Evolutionary conservation across 2,113 vertebrate species (phyloP), one percentile per base, ranked within the genome.

Genomic region (Ellobius talpinus): DNA sequence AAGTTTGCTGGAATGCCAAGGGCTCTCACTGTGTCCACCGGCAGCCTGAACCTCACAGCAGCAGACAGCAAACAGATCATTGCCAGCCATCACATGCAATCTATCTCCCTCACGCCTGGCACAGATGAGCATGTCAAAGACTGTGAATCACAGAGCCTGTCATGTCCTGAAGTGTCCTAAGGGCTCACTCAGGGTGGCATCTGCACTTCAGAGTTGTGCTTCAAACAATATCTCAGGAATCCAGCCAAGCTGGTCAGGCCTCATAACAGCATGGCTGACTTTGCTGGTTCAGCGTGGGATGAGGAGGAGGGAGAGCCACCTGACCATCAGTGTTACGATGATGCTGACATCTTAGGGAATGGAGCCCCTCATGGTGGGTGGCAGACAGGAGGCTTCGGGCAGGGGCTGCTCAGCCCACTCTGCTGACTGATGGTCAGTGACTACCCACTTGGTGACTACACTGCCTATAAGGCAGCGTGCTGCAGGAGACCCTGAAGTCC

Each of bases 1-100:
- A 99, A 99, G 98, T 99, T 99, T 73, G 99, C 99, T 0, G 99
- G 99, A n/a, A 99, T 99, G 99, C 99, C 99, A 90, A 99, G 99
- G 98, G 99, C 98, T 93, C 99, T 99, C 78, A 99, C 99, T 39
- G 99, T 99, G 93, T 99, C 99, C 5, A 99, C 99, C 98, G 99
- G 99, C 99, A 99, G 99, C 98, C 99, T 99, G 97, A 99, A 99
- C 98, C 99, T 99, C 97, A 99, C 99, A 99, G 99, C 99, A 0
- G 98, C 99, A 0, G 99, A 99, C 98, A 99, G 99, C 98, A 99
- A 99, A 98, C 99, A 99, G 99, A 99, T 99, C 98, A 99, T 99
- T 0, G 99, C 99, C 98, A 99, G 99, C 97, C 99, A 99, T 97
- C 99, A 99, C 98, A 99, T 99, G 99, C 99, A 99, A 98, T 99